Conservation (phyloP, 2,888 invertebrate genomes). For the Ectobius pallidus region DNA sequence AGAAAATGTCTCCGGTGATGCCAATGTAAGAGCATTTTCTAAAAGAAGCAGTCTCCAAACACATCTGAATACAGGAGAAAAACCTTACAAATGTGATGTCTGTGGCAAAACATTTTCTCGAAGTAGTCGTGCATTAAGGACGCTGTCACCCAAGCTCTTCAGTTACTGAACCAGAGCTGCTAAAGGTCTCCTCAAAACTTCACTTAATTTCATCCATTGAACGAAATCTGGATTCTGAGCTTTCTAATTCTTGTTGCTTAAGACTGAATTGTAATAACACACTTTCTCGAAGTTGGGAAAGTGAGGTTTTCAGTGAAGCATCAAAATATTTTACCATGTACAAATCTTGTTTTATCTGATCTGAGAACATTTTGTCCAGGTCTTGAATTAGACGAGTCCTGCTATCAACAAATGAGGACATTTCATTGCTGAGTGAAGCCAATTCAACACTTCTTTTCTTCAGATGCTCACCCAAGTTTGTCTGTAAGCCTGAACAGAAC, state of each 20-base stretch:
- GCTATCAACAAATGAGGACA: too few relatives aligned
- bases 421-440: constrained; percentile 44
- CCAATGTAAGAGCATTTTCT: too few relatives aligned
- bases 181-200: too few relatives aligned
- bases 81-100: too few relatives aligned
- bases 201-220: too few relatives aligned
- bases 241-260: too few relatives aligned
- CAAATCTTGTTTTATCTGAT: constrained; percentile 31
- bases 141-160: not conserved
- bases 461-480: constrained; percentile 40
- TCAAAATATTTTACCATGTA: not conserved
- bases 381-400: constrained; percentile 42
- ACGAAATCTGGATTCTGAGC: too few relatives aligned
- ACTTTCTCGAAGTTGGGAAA: not conserved
- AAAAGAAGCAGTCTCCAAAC: too few relatives aligned
- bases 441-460: constrained; percentile 45
- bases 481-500: constrained; percentile 32
- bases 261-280: not conserved
- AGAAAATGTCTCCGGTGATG: too few relatives aligned
- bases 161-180: not conserved
- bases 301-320: not conserved
- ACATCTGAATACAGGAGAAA: too few relatives aligned
- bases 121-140: not conserved
- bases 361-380: constrained; percentile 42
- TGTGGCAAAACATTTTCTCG: too few relatives aligned